Percentiles rank a stretch among this genome's conserved stretches.
phyloP scores from a whole-genome alignment of 2,888 invertebrate genomes.

The Lasioglossum oenotherae region DNA sequence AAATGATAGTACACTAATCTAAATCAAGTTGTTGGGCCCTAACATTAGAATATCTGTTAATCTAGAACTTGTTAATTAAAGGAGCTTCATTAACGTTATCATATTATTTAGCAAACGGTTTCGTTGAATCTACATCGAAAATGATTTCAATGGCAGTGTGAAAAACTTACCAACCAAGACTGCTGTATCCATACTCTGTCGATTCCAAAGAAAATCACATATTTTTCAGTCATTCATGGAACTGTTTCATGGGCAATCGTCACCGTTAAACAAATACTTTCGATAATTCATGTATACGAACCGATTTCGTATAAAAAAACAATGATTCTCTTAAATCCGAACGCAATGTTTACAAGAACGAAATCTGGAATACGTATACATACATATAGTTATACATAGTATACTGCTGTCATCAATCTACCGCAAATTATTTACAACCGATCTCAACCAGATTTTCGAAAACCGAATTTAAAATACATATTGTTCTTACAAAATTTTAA shows the following conservation, averaged over 20 bases:
- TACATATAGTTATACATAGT: constrained; percentile 48
- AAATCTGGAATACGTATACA: constrained; percentile 54
- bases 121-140: constrained; percentile 40
- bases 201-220: constrained; percentile 58
- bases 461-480: neutral
- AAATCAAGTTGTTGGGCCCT: neutral
- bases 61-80: neutral
- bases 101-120: constrained; percentile 28
- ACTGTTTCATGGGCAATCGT: constrained; percentile 5
- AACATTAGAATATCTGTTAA: neutral
- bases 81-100: neutral
- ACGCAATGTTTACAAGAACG: constrained; percentile 73
- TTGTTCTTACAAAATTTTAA: neutral
- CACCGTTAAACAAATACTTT: constrained; percentile 26
- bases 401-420: constrained; percentile 61
- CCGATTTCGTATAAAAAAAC: constrained; percentile 41
- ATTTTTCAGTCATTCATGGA: constrained; percentile 31
- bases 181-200: constrained; percentile 63
- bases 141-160: constrained; percentile 62
- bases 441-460: neutral
- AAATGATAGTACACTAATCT: constrained; percentile 31
- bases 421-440: constrained; percentile 7
- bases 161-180: constrained; percentile 68
- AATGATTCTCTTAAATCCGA: constrained; percentile 58
- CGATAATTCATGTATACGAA: constrained; percentile 6